A percentile compares a stretch with the other conserved stretches of the same genome.
Evolutionary conservation across 2,888 invertebrate species (phyloP).

Genomic region (Carterocephalus palaemon): DNA sequence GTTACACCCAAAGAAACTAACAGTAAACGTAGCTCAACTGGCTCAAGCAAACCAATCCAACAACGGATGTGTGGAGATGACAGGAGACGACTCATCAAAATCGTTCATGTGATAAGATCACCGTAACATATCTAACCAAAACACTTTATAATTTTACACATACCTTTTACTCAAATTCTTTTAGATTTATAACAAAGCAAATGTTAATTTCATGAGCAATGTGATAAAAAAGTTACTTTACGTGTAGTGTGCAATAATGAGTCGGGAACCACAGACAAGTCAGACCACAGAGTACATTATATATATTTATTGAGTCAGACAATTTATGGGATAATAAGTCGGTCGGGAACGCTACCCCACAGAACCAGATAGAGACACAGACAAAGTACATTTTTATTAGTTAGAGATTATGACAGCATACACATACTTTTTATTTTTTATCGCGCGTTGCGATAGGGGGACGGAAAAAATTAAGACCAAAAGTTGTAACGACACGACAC

Average conservation of each 20-base stretch:
- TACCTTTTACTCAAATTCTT: constrained; percentile 45
- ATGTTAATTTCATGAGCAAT: constrained; percentile 35
- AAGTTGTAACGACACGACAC: too few species aligned
- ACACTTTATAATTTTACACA: constrained; percentile 26
- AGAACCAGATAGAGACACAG: too few species aligned
- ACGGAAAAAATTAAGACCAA: too few species aligned
- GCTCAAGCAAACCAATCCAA: constrained; percentile 38
- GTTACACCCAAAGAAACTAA: constrained; percentile 43
- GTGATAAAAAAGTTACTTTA: constrained; percentile 29
- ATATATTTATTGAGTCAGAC: too few species aligned
- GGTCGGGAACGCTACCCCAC: constrained; percentile 53
- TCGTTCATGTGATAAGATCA: constrained; percentile 27
- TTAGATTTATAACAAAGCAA: constrained; percentile 31
- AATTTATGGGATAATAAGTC: too few species aligned
- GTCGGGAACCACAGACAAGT: too few species aligned
- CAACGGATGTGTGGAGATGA: constrained; percentile 65
- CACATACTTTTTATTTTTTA: too few species aligned
- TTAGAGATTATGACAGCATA: too few species aligned
- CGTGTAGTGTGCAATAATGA: too few species aligned
- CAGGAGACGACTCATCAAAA: constrained; percentile 63
- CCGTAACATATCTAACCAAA: constrained; percentile 6
- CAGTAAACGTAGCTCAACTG: constrained; percentile 50
- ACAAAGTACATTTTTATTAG: too few species aligned
- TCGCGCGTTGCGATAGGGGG: too few species aligned
- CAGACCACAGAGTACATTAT: too few species aligned